Conservation (phyloP, 2,888 invertebrate species). For the Orchesella flavescens region DNA sequence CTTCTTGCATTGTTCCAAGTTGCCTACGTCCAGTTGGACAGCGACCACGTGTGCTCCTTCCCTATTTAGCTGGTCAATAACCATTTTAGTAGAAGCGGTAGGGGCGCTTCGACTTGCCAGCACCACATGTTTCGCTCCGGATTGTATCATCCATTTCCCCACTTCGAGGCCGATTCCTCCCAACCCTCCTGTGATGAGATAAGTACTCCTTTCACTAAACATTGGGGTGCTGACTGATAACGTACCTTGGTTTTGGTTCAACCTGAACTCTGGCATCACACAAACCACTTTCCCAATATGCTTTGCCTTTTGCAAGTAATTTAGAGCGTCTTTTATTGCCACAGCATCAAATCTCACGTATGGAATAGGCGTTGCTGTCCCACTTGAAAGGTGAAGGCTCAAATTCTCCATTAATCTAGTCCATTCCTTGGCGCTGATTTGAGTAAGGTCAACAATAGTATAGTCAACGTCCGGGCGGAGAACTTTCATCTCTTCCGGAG, state of each 20-base stretch:
- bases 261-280: conserved; percentile 7
- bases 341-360: conserved; percentile 13
- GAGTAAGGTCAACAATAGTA: conserved; percentile 23
- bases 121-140: conserved; percentile 32
- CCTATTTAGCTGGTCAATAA: conserved; percentile 2
- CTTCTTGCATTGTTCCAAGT: neutral
- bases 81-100: neutral
- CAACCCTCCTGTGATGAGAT: conserved; percentile 45
- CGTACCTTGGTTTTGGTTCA: neutral
- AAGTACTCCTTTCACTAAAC: conserved; percentile 23
- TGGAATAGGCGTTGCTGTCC: neutral
- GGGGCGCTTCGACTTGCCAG: conserved; percentile 10
- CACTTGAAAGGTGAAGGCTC: neutral
- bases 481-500: conserved; percentile 7
- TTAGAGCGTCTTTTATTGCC: neutral
- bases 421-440: neutral
- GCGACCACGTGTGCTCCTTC: neutral
- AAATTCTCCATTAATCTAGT: neutral
- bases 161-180: conserved; percentile 38
- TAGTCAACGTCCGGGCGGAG: conserved; percentile 36
- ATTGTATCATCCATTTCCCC: conserved; percentile 25
- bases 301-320: conserved; percentile 22
- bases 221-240: neutral
- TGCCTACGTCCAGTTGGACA: neutral
- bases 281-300: conserved; percentile 51